Evolutionary conservation across 1,140 invertebrate species (phyloP).

Genomic region (Drosophila kohkoa): DNA sequence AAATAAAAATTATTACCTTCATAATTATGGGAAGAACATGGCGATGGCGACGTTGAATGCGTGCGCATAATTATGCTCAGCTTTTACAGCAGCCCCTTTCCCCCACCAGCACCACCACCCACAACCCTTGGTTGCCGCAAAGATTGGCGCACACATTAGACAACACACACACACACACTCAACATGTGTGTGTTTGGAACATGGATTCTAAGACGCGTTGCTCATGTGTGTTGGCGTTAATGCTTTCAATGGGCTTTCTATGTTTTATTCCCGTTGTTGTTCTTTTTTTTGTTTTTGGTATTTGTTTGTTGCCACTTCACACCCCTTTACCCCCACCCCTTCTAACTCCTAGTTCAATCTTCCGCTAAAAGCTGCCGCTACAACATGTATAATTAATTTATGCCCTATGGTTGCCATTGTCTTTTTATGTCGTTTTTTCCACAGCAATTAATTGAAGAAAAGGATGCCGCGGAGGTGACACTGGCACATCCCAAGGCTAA

Average conservation of each 20-base stretch:
- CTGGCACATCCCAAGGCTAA: conserved; percentile 88
- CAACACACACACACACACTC: conserved; percentile 16
- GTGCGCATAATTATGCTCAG: conserved; percentile 77
- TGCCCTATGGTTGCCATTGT: conserved; percentile 45
- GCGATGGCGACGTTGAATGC: conserved; percentile 69
- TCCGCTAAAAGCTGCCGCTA: conserved; percentile 55
- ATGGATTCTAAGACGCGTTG: conserved; percentile 63
- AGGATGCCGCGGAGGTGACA: conserved; percentile 74
- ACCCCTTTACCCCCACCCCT: conserved; percentile 2
- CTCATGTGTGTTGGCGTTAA: conserved; percentile 75
- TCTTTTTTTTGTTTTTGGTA: conserved; percentile 13
- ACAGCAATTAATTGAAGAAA: conserved; percentile 78
- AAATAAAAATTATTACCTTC: conserved; percentile 84
- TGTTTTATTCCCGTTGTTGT: conserved; percentile 72
- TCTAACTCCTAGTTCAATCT: not conserved
- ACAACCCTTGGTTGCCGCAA: conserved; percentile 51
- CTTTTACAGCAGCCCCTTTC: conserved; percentile 59
- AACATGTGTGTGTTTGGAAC: conserved; percentile 32
- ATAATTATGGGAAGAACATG: conserved; percentile 81
- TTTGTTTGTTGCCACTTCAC: conserved; percentile 35
- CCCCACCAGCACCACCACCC: conserved; percentile 9
- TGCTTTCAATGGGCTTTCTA: conserved; percentile 82
- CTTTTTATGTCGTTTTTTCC: conserved; percentile 51
- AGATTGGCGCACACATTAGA: conserved; percentile 49
- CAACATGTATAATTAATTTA: conserved; percentile 82